phyloP scores from a whole-genome alignment of 2,888 invertebrate species.

The Stomorhina lunata region DNA sequence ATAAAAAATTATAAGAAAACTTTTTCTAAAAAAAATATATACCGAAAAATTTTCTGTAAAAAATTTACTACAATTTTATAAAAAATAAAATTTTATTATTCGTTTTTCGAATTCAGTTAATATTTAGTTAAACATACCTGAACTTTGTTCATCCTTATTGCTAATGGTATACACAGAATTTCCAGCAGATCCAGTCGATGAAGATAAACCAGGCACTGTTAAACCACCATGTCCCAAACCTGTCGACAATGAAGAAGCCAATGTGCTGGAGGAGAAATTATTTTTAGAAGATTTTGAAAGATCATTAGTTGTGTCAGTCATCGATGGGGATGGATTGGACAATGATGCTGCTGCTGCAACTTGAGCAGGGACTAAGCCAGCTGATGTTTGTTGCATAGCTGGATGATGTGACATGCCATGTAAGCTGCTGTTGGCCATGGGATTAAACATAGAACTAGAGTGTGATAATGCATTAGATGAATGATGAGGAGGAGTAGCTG shows the following conservation, averaged over 20 bases:
- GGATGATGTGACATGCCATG: conserved; percentile 63
- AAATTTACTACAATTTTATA: too few species aligned
- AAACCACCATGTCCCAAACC: not conserved
- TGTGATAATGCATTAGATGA: conserved; percentile 57
- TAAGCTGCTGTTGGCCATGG: conserved; percentile 51
- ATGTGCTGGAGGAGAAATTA: conserved; percentile 50
- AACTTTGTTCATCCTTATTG: conserved; percentile 80
- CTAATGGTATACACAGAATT: conserved; percentile 77
- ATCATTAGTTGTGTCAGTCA: conserved; percentile 67
- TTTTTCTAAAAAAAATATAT: too few species aligned
- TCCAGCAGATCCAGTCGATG: conserved; percentile 54
- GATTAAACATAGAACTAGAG: conserved; percentile 56
- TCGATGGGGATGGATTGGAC: conserved; percentile 65
- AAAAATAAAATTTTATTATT: not conserved
- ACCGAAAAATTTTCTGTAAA: too few species aligned
- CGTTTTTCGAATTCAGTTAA: not conserved
- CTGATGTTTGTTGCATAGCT: conserved; percentile 37
- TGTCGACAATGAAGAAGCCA: conserved; percentile 48
- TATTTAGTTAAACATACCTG: conserved; percentile 73
- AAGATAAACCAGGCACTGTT: conserved; percentile 55
- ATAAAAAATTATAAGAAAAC: too few species aligned
- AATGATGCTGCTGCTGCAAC: conserved; percentile 61
- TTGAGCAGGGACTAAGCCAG: conserved; percentile 65
- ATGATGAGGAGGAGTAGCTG: conserved; percentile 55
- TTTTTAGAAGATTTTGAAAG: conserved; percentile 60